Conservation (phyloP, 2,797 vertebrate species). For the Lagocephalus sceleratus region DNA sequence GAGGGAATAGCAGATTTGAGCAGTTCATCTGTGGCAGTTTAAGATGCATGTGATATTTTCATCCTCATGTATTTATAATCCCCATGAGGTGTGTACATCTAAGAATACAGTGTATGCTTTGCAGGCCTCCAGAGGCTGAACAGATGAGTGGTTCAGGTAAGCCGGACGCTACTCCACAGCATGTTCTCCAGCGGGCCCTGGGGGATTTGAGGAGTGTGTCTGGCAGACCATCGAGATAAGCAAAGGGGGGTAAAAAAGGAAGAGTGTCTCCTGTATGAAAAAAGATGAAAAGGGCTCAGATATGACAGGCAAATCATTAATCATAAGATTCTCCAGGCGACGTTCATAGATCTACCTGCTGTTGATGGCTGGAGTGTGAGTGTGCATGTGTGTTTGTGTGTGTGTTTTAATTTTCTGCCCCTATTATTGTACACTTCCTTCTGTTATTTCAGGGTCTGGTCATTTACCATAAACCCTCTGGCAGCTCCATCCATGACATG, state of each 20-base stretch:
- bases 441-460: conserved; percentile 42
- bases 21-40: conserved; percentile 11
- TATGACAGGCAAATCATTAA: conserved; percentile 65
- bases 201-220: conserved; percentile 56
- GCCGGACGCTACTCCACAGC: conserved; percentile 58
- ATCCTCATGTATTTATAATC: conserved; percentile 29
- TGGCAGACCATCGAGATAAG: conserved; percentile 43
- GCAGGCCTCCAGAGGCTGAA: conserved; percentile 60
- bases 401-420: conserved; percentile 42
- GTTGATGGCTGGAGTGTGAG: conserved; percentile 49
- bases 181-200: conserved; percentile 59
- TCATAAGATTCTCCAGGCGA: conserved; percentile 56
- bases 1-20: conserved; percentile 17
- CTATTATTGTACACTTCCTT: conserved; percentile 57
- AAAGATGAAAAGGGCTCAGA: conserved; percentile 58
- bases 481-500: conserved; percentile 74
- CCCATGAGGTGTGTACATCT: conserved; percentile 3
- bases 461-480: conserved; percentile 62
- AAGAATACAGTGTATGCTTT: conserved; percentile 46
- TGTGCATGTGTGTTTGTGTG: conserved; percentile 13
- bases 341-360: conserved; percentile 44
- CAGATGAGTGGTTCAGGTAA: conserved; percentile 76
- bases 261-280: conserved; percentile 45
- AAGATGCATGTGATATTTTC: conserved; percentile 22
- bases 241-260: conserved; percentile 11